Conservation (phyloP, 2,113 vertebrate species). For the Apistogramma diplotaenia region DNA sequence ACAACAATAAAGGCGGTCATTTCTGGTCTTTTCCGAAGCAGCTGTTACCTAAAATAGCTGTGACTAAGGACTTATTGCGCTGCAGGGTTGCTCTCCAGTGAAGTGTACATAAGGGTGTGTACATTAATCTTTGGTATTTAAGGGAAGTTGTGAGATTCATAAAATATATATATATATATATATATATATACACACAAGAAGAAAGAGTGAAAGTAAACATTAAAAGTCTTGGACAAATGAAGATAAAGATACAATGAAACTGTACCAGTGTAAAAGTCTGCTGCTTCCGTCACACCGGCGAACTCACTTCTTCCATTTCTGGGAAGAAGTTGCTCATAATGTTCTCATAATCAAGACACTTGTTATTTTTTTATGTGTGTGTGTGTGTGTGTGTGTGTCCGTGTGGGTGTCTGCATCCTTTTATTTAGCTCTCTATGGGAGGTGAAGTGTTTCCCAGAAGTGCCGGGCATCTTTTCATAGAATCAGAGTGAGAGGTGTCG, state of each 20-base stretch:
- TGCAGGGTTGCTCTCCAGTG: not conserved
- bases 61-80: not conserved
- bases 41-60: not conserved
- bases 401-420: not conserved
- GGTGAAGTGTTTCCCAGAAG: constrained; percentile 45
- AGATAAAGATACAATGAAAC: not conserved
- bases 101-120: not conserved
- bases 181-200: not conserved
- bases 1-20: not conserved
- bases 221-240: not conserved
- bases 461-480: not conserved
- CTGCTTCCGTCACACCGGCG: not conserved
- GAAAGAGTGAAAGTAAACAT: not conserved
- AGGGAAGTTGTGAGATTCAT: not conserved
- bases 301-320: constrained; percentile 6
- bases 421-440: constrained; percentile 6
- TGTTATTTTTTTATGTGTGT: not conserved
- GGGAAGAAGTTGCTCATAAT: not conserved
- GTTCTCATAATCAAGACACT: not conserved
- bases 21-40: not conserved
- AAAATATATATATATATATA: not conserved
- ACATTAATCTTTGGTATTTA: not conserved
- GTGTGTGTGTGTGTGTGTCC: not conserved
- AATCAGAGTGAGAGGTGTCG: constrained; percentile 14
- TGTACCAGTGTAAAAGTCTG: not conserved